phyloP scores from a whole-genome alignment of 2,888 invertebrate species.

The Lysandra bellargus region DNA sequence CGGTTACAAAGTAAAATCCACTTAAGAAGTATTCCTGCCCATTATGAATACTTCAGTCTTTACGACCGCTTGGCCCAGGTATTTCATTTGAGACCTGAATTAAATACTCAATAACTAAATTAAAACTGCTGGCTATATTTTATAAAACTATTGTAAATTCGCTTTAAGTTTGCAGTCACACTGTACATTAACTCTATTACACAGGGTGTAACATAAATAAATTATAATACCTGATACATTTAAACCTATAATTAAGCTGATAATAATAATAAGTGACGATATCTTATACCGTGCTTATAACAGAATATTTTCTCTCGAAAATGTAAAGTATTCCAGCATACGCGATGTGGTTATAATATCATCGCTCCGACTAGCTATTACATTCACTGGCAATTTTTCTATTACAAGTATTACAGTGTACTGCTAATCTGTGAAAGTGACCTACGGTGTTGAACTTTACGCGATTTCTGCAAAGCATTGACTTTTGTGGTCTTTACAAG shows the following conservation, averaged over 20 bases:
- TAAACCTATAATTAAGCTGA: too few species aligned
- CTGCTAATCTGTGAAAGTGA: neutral
- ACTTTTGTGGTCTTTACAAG: neutral
- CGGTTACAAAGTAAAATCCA: conserved; percentile 17
- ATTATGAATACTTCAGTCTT: neutral
- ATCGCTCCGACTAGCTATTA: neutral
- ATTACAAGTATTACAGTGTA: neutral
- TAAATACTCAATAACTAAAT: neutral
- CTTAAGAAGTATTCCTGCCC: neutral
- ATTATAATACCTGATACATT: too few species aligned
- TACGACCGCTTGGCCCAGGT: neutral
- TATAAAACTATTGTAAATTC: too few species aligned
- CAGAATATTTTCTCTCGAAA: neutral
- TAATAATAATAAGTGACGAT: too few species aligned
- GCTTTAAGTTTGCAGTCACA: neutral
- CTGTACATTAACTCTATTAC: neutral
- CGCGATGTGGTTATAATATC: neutral
- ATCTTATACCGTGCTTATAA: neutral
- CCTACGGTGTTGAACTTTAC: neutral
- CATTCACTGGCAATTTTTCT: neutral
- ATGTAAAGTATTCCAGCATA: neutral
- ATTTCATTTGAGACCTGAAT: neutral
- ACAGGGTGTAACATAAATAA: neutral
- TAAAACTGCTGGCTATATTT: neutral
- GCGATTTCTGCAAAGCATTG: neutral